A percentile compares a stretch with the other conserved stretches of the same genome.
Evolutionary conservation across 2,888 invertebrate species (phyloP).

Genomic region (Phragmatobia fuliginosa): DNA sequence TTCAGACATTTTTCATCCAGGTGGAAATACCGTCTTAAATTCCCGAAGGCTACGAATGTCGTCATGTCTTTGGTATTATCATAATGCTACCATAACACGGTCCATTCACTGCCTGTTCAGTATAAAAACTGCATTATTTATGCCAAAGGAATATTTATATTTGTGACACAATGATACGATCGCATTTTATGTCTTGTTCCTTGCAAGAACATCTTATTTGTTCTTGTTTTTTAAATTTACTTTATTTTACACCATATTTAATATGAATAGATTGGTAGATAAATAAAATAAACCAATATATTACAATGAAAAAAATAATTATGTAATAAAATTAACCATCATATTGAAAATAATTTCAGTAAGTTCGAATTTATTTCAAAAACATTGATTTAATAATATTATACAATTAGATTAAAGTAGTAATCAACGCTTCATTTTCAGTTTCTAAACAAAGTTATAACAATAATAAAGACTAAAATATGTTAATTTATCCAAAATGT

Average conservation of each 20-base stretch:
- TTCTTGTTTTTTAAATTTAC: background rate
- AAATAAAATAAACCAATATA: background rate
- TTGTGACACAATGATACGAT: background rate
- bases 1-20: background rate
- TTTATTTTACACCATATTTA: background rate
- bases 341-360: background rate
- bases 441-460: background rate
- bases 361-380: background rate
- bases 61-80: constrained; percentile 38
- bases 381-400: background rate
- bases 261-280: background rate
- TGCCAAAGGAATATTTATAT: constrained; percentile 15
- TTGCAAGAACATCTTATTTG: background rate
- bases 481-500: background rate
- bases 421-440: background rate
- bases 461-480: background rate
- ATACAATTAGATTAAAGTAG: background rate
- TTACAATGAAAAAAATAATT: too few relatives aligned
- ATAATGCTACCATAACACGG: constrained; percentile 41
- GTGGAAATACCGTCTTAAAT: background rate
- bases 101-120: constrained; percentile 34
- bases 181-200: background rate
- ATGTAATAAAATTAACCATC: background rate
- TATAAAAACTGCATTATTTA: constrained; percentile 33
- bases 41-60: constrained; percentile 35